A percentile compares a stretch with the other conserved stretches of the same genome.
These are phyloP conservation scores for Ametastegia equiseti DNA, from an alignment of 2,888 invertebrate genomes.

Conservation along the genomic window DNA sequence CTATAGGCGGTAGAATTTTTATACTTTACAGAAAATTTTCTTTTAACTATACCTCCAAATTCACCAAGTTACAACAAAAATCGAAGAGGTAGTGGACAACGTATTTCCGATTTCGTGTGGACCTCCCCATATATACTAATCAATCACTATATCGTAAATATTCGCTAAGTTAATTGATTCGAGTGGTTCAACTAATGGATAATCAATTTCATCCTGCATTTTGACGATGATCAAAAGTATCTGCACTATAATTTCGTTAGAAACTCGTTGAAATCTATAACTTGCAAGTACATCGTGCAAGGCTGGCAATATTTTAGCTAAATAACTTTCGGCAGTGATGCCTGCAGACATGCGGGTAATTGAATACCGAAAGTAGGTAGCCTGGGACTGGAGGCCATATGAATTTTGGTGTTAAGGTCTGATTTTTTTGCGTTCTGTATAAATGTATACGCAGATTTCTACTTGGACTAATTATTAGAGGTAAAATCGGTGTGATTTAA, in stretches of 20 bases:
- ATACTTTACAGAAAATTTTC: too few species aligned
- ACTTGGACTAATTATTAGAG: background rate
- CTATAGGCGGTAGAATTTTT: too few species aligned
- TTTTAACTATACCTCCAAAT: too few species aligned
- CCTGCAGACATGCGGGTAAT: conserved; percentile 29
- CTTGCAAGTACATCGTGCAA: background rate
- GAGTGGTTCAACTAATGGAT: background rate
- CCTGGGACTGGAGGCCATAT: background rate
- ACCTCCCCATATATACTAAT: too few species aligned
- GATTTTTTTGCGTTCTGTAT: background rate
- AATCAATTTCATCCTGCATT: background rate
- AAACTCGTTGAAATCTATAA: background rate
- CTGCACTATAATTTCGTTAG: background rate
- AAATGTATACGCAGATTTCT: background rate
- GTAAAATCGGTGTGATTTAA: background rate
- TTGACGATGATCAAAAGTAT: background rate
- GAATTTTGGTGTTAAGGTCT: background rate
- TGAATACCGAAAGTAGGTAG: conserved; percentile 8
- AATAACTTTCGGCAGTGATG: background rate
- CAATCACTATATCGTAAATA: too few species aligned
- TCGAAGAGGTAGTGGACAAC: too few species aligned
- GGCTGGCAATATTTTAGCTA: background rate
- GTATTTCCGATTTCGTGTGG: too few species aligned
- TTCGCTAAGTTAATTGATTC: background rate
- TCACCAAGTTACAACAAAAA: too few species aligned